Conservation (phyloP, 2,888 invertebrate species). For the Odontothrips loti region DNA sequence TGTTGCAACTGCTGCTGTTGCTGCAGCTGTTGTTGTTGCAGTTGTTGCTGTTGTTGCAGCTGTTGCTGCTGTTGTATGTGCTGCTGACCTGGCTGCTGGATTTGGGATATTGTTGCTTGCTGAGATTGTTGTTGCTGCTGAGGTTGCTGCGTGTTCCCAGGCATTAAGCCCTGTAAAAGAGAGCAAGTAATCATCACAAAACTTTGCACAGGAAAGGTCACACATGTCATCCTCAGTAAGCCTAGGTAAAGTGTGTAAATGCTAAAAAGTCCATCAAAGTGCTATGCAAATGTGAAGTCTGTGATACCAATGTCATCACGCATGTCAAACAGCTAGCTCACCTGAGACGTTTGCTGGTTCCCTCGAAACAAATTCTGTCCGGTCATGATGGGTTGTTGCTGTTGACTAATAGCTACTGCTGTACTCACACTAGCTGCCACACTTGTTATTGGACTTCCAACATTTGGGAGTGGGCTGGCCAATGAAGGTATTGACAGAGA, state of each 20-base stretch:
- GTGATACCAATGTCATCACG: no score
- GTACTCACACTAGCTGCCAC: not conserved
- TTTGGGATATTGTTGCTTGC: not conserved
- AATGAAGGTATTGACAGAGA: conserved; percentile 48
- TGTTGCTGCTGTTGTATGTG: conserved; percentile 31
- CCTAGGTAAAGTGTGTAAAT: not conserved
- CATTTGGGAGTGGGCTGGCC: conserved; percentile 53
- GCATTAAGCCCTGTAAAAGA: not conserved
- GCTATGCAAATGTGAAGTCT: no score
- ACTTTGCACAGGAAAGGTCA: not conserved
- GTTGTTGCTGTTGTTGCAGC: conserved; percentile 47
- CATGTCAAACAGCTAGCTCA: not conserved
- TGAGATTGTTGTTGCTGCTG: conserved; percentile 33
- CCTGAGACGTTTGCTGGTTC: not conserved
- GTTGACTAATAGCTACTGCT: not conserved
- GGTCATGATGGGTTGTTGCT: not conserved
- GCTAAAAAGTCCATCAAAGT: no score
- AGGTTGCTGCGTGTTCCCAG: conserved; percentile 31
- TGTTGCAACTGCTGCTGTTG: conserved; percentile 42
- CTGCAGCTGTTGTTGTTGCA: conserved; percentile 43
- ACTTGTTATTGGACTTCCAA: conserved; percentile 37
- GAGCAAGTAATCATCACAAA: no score
- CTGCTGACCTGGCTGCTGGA: conserved; percentile 27
- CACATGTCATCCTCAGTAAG: not conserved
- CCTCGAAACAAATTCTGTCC: not conserved